phyloP scores from a whole-genome alignment of 1,140 invertebrate genomes.

The Octopus sinensis region DNA sequence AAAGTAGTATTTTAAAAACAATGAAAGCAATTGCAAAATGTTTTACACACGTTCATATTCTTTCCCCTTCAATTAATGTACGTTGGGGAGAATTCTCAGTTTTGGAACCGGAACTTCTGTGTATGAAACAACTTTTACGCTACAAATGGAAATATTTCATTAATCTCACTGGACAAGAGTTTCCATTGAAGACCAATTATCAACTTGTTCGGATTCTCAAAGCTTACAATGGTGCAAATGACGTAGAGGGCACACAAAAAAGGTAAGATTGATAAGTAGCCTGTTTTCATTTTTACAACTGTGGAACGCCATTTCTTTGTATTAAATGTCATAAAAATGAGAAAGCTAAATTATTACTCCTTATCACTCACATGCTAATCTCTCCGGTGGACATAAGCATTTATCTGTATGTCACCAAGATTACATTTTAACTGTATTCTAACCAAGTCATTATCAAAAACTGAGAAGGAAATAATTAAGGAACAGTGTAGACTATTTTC shows the following conservation, averaged over 20 bases:
- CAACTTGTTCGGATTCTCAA: slow-evolving; percentile 40
- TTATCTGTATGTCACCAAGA: too few species aligned
- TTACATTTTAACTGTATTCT: too few species aligned
- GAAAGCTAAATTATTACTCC: too few species aligned
- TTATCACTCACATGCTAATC: too few species aligned
- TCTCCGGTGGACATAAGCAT: too few species aligned
- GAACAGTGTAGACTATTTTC: too few species aligned
- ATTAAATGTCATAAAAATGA: too few species aligned
- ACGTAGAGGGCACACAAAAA: slow-evolving; percentile 25
- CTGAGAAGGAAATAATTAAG: too few species aligned
- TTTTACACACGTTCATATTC: slow-evolving; percentile 46
- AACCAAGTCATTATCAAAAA: too few species aligned
- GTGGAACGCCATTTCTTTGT: too few species aligned
- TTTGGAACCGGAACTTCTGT: slow-evolving; percentile 35
- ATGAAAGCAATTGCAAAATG: slow-evolving; percentile 37
- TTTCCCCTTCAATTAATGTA: slow-evolving; percentile 28
- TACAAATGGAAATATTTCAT: slow-evolving; percentile 45
- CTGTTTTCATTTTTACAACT: too few species aligned
- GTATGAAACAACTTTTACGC: slow-evolving; percentile 32
- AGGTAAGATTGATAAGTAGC: slow-evolving; percentile 16
- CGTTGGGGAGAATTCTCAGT: slow-evolving; percentile 35
- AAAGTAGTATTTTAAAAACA: slow-evolving; percentile 20
- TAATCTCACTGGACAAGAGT: slow-evolving; percentile 46
- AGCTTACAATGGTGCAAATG: slow-evolving; percentile 38
- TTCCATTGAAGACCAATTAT: slow-evolving; percentile 43